Evolutionary conservation across 2,888 invertebrate genomes (phyloP).

Genomic region (Hirtodrosophila histrioides): DNA sequence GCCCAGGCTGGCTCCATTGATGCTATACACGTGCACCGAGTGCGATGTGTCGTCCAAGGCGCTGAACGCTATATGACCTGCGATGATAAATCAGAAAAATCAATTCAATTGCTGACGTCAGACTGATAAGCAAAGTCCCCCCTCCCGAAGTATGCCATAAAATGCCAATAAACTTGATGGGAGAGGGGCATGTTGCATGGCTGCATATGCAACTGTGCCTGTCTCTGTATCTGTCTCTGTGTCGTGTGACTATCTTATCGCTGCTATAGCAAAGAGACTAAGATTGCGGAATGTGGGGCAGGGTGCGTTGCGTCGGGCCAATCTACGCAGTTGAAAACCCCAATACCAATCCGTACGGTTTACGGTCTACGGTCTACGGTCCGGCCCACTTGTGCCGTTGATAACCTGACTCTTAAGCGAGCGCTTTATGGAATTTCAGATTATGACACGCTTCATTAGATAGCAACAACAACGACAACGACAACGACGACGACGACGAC

Average conservation of each 20-base stretch:
- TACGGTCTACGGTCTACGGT: slow-evolving; percentile 17
- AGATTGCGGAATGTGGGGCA: slow-evolving; percentile 65
- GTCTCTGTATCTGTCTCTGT: background rate
- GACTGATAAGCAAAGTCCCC: slow-evolving; percentile 17
- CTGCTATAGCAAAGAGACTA: slow-evolving; percentile 1
- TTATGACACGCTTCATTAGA: slow-evolving; percentile 59
- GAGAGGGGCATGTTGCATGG: background rate
- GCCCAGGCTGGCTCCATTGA: slow-evolving; percentile 85
- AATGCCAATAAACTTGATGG: slow-evolving; percentile 23
- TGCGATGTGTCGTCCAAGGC: slow-evolving; percentile 85
- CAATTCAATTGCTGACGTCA: slow-evolving; percentile 34
- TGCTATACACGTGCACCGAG: slow-evolving; percentile 85
- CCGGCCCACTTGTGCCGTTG: slow-evolving; percentile 62
- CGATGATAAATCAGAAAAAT: background rate
- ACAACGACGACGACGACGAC: background rate
- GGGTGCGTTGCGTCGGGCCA: slow-evolving; percentile 26
- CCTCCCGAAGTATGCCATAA: background rate
- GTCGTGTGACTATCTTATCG: slow-evolving; percentile 25
- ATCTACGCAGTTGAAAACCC: slow-evolving; percentile 62
- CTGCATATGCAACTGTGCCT: no score
- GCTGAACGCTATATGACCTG: slow-evolving; percentile 86
- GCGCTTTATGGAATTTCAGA: slow-evolving; percentile 42
- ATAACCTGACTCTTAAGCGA: slow-evolving; percentile 56
- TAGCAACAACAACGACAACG: slow-evolving; percentile 21
- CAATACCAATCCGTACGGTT: no score